Conservation (phyloP, 1,140 invertebrate species). For the Pomacea maculata region DNA sequence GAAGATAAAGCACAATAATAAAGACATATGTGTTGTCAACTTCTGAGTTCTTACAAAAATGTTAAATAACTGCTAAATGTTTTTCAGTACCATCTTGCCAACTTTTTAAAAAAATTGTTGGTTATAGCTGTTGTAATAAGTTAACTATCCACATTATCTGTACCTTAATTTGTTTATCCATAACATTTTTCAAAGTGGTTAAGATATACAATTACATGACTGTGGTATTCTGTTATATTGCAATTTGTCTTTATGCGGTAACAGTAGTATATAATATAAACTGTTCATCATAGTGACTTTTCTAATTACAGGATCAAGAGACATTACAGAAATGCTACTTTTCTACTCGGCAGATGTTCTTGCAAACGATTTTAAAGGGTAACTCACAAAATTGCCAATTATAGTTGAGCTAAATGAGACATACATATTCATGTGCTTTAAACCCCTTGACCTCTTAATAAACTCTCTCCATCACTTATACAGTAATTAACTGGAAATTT, state of each 20-base stretch:
- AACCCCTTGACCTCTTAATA: no score
- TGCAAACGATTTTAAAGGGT: conserved; percentile 53
- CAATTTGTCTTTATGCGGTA: neutral
- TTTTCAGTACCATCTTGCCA: no score
- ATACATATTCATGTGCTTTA: no score
- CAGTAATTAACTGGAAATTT: no score
- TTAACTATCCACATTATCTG: no score
- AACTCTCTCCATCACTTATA: no score
- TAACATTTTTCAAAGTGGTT: neutral
- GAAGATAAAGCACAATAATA: no score
- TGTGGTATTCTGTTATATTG: neutral
- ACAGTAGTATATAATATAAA: neutral
- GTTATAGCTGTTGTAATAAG: no score
- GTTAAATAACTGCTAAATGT: no score
- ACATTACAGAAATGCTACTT: conserved; percentile 44
- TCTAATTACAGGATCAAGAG: conserved; percentile 44
- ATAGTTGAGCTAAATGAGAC: neutral
- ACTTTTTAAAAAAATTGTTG: no score
- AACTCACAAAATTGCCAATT: conserved; percentile 9
- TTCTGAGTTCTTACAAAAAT: no score
- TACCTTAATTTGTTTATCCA: no score
- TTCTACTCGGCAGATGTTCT: conserved; percentile 51
- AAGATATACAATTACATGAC: neutral
- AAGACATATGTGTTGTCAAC: conserved; percentile 3
- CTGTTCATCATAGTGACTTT: conserved; percentile 5